Conservation (phyloP, 2,113 vertebrate species). For the Syrrhaptes paradoxus region DNA sequence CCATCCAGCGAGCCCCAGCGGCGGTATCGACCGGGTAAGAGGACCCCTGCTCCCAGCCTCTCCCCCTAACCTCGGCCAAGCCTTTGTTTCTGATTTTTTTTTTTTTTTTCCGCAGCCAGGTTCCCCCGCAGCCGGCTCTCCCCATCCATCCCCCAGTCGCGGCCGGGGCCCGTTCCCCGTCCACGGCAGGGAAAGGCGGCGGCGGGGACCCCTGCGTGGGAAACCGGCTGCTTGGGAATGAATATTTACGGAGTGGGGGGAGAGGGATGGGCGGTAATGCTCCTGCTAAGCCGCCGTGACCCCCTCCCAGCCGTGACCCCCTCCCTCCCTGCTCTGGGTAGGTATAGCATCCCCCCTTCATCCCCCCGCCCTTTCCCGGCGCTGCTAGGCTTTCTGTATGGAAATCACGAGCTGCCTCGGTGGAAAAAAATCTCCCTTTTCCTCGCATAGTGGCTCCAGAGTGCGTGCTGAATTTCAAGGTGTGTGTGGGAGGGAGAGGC, state of each 20-base stretch:
- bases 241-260: neutral
- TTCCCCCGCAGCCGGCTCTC: neutral
- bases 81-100: neutral
- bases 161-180: neutral
- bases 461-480: neutral
- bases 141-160: neutral
- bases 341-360: neutral
- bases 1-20: neutral
- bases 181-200: neutral
- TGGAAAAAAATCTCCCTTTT: slow-evolving; percentile 24
- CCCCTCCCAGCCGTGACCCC: neutral
- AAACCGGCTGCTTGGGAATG: neutral
- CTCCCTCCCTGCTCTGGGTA: neutral
- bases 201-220: neutral
- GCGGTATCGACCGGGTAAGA: slow-evolving; percentile 56
- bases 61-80: neutral
- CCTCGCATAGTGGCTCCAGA: neutral
- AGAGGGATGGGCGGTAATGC: neutral
- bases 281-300: neutral
- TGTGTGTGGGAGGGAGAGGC: neutral
- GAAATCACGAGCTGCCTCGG: slow-evolving; percentile 29
- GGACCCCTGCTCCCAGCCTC: neutral
- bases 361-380: neutral
- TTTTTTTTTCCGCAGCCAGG: neutral
- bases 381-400: slow-evolving; percentile 1